Evolutionary conservation across 1,140 invertebrate species (phyloP).

Genomic region (Lepidostoma basale): DNA sequence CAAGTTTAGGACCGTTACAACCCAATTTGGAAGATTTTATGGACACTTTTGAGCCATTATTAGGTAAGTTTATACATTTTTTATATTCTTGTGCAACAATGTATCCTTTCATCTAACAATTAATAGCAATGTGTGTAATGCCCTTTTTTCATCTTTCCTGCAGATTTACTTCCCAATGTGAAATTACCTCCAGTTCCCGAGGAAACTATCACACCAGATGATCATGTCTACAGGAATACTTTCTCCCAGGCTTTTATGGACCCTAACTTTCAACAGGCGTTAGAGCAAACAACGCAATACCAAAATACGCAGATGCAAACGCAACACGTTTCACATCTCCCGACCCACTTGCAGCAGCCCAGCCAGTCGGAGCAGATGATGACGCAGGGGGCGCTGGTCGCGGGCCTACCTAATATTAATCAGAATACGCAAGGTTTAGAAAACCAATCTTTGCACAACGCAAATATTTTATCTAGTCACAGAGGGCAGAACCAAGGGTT

Average conservation of each 20-base stretch:
- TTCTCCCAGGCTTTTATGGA: constrained; percentile 36
- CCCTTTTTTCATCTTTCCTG: constrained; percentile 47
- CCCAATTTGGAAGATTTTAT: constrained; percentile 97
- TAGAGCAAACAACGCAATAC: constrained; percentile 43
- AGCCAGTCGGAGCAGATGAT: constrained; percentile 25
- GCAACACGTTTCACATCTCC: constrained; percentile 54
- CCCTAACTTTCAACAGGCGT: constrained; percentile 32
- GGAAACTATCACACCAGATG: constrained; percentile 55
- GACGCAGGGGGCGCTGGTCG: constrained; percentile 12
- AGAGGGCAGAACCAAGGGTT: constrained; percentile 11
- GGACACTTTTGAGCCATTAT: constrained; percentile 85
- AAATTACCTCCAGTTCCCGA: constrained; percentile 71
- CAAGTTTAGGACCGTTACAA: constrained; percentile 93
- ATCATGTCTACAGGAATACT: constrained; percentile 38
- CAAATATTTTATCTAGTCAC: constrained; percentile 26
- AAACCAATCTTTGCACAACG: constrained; percentile 24
- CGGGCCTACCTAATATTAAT: constrained; percentile 18
- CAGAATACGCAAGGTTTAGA: constrained; percentile 14
- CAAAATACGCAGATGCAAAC: constrained; percentile 44
- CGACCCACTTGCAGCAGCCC: constrained; percentile 45
- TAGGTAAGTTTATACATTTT: constrained; percentile 66
- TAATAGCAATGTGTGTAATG: no score
- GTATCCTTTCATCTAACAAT: no score
- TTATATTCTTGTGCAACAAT: background rate
- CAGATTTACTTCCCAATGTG: constrained; percentile 63